Evolutionary conservation across 2,888 invertebrate species (phyloP), one percentile per base, ranked within the genome.

Genomic region (Aphidius colemani): DNA sequence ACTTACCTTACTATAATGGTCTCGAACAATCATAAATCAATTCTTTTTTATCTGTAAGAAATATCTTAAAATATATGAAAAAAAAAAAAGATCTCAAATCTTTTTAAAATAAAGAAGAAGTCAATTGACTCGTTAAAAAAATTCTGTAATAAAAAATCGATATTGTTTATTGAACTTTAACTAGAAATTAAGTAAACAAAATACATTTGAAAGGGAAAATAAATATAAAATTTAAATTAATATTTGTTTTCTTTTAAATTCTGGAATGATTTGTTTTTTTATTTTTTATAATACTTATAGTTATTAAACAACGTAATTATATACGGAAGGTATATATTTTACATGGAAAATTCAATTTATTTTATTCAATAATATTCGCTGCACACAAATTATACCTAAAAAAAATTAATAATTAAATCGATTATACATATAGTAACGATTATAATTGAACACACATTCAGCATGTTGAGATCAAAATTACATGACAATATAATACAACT

Each of bases 291-390:
- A 77, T 78, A 72, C 78, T 79, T 80, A 80, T 78, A 72, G 75
- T 79, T 80, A 80, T 79, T 80, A 80, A 80, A 80, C 79, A 80
- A 80, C 78, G 79, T 76, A 80, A 76, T 80, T 78, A 30, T 43
- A 55, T 61, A 78, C 74, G 75, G 78, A 79, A 75, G 76, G 75
- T 78, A 75, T 79, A 79, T 80, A 79, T 79, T 75, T 79, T 78
- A 79, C 77, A 80, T 78, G 78, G 77, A 80, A 78, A 80, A 80
- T 77, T 78, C 72, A 74, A 76, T 71, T 72, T 73, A 70, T 72
- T 71, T 67, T 66, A 67, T 53, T 43, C 30, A 30, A 13, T 61
- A 18, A 7, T 30, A 8, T 43, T 39, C 50, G 30, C 46, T 11
- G 39, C 53, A 48, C 53, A 49, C 45, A 57, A 50, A 43, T 50